A percentile compares a stretch with the other conserved stretches of the same genome.
These are phyloP conservation scores for Trissoscelio sp. DNA, from an alignment of 2,888 invertebrate genomes.

Conservation along the genomic window DNA sequence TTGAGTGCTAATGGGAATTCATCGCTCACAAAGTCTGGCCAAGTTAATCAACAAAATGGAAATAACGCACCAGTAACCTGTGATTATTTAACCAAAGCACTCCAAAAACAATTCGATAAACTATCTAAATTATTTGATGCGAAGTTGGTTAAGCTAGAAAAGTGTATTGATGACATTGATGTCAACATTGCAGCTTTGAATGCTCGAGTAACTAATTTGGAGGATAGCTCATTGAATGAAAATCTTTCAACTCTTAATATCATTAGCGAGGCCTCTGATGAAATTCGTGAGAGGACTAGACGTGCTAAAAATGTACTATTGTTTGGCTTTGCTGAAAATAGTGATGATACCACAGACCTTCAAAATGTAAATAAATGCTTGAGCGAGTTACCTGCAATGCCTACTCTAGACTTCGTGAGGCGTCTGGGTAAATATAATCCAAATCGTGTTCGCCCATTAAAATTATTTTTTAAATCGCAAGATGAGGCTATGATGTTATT, in stretches of 20 bases:
- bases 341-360: too few species aligned
- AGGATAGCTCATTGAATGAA: neutral
- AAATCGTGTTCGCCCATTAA: constrained; percentile 2
- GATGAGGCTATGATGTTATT: neutral
- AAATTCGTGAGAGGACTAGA: neutral
- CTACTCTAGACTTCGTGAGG: neutral
- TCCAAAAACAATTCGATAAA: too few species aligned
- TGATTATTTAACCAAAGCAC: too few species aligned
- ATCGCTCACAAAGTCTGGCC: too few species aligned
- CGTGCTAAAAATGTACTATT: constrained; percentile 3
- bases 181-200: neutral
- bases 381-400: neutral
- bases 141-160: too few species aligned
- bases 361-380: neutral
- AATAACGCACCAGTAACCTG: too few species aligned
- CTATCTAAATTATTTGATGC: too few species aligned
- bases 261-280: neutral
- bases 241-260: neutral
- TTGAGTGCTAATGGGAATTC: too few species aligned
- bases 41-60: too few species aligned
- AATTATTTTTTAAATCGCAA: neutral
- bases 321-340: constrained; percentile 6
- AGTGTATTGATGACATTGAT: too few species aligned
- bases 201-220: neutral
- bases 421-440: neutral